Evolutionary conservation across 2,888 invertebrate species (phyloP), one percentile per base, ranked within the genome.

Genomic region (Chymomyza procnemis): DNA sequence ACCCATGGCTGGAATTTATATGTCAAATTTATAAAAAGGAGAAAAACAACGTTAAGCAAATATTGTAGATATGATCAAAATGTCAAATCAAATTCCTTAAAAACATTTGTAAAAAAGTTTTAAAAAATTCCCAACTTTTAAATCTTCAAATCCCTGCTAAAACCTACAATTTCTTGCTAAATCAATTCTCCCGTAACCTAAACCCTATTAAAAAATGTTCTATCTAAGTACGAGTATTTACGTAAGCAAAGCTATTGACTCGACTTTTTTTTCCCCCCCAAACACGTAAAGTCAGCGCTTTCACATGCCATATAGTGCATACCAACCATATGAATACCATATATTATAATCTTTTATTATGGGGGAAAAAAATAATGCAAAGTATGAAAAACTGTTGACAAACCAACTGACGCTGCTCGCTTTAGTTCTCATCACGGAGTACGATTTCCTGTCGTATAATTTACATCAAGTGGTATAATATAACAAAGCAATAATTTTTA

Each of bases 201-300:
- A 12, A 12, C 12, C 12, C 6, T 41, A 2, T 41, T 41, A 1
- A 41, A 30, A 41, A 4, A 12, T 41, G 4, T 41, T 41, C 12
- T 41, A 50, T 50, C 1, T 5, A 16, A 47, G 50, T 9, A 50
- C n/a, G 63, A 67, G 16, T 72, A 64, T 73, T 73, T 73, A 73
- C 62, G 62, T 69, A 73, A 69, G 64, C 73, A 73, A 62, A 73
- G 50, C 54, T 69, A 55, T 41, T 73, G 66, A 67, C 71, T 66
- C 71, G 61, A n/a, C 3, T 46, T 46, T 46, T 46, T 59, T 21
- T 41, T 1, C 34, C n/a, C n/a, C n/a, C n/a, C n/a, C n/a, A n/a
- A 12, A 41, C 34, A 41, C 34, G 34, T 12, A 41, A 41, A 41
- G 12, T 41, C 12, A 41, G 4, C 3, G 30, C 4, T 30, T 6